Evolutionary conservation across 2,888 invertebrate genomes (phyloP).

Genomic region (Drosophila mimica): DNA sequence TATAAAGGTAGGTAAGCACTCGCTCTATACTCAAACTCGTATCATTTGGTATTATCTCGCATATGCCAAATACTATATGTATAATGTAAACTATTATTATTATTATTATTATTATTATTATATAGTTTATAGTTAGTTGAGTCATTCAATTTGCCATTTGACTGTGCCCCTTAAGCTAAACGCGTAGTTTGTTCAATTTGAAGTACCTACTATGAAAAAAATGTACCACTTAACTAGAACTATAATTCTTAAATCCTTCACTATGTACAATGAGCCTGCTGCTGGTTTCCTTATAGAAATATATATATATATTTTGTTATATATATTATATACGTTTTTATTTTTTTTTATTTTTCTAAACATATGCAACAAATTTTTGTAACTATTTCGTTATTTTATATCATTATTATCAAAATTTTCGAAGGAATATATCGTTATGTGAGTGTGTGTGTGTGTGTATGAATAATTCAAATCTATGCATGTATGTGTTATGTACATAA

Average conservation of each 20-base stretch:
- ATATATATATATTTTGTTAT: background rate
- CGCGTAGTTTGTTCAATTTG: conserved; percentile 16
- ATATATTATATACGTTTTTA: background rate
- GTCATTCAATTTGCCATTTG: conserved; percentile 51
- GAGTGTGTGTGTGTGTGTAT: conserved; percentile 2
- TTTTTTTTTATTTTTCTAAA: conserved; percentile 34
- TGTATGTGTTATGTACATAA: conserved; percentile 22
- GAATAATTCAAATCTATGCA: conserved; percentile 19
- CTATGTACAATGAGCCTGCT: conserved; percentile 39
- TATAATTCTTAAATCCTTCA: conserved; percentile 25
- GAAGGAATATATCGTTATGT: conserved; percentile 22
- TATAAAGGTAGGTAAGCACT: conserved; percentile 11
- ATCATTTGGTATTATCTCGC: conserved; percentile 11
- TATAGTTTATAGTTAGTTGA: conserved; percentile 45
- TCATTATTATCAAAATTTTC: conserved; percentile 21
- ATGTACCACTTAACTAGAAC: conserved; percentile 24
- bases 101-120: conserved; percentile 14
- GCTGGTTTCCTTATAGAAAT: conserved; percentile 2
- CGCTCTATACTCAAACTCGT: conserved; percentile 4
- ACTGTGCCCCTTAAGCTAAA: conserved; percentile 43
- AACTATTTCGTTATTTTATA: conserved; percentile 27
- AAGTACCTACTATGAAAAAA: conserved; percentile 35
- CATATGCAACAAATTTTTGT: conserved; percentile 56
- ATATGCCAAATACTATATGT: conserved; percentile 16
- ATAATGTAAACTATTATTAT: conserved; percentile 16